phyloP scores from a whole-genome alignment of 2,888 invertebrate species.

The Scaptomyza reducta region DNA sequence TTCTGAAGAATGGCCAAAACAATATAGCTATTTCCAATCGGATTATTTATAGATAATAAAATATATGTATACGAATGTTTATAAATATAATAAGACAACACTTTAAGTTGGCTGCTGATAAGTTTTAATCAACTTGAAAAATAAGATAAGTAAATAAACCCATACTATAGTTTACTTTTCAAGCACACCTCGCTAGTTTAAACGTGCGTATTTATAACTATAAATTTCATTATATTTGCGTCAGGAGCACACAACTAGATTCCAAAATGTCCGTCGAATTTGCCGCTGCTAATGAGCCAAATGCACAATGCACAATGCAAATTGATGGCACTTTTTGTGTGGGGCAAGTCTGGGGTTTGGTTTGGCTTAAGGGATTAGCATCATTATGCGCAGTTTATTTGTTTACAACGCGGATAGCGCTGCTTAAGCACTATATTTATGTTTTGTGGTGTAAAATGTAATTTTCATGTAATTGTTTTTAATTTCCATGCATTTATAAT shows the following conservation, averaged over 20 bases:
- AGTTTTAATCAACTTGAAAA: slow-evolving; percentile 5
- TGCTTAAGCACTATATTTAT: slow-evolving; percentile 19
- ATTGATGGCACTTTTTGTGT: slow-evolving; percentile 67
- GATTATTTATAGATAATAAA: slow-evolving; percentile 12
- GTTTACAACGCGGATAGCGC: slow-evolving; percentile 22
- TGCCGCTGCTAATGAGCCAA: slow-evolving; percentile 70
- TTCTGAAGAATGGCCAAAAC: background rate
- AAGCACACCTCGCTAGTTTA: slow-evolving; percentile 32
- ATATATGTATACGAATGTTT: background rate
- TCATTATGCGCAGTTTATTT: slow-evolving; percentile 75
- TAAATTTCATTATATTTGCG: slow-evolving; percentile 56
- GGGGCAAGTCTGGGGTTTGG: background rate
- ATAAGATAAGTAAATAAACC: background rate
- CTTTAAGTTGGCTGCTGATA: slow-evolving; percentile 10
- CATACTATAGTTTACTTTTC: background rate
- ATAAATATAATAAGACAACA: slow-evolving; percentile 20
- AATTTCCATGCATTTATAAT: slow-evolving; percentile 74
- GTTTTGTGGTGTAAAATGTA: slow-evolving; percentile 54
- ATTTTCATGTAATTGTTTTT: slow-evolving; percentile 73
- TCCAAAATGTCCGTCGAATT: slow-evolving; percentile 58
- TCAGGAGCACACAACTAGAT: slow-evolving; percentile 45
- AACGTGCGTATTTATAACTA: slow-evolving; percentile 25
- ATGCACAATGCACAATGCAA: slow-evolving; percentile 72
- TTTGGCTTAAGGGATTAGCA: slow-evolving; percentile 74
- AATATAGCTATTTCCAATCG: background rate